These are phyloP conservation scores for Reinhardtius hippoglossoides DNA, from an alignment of 2,113 vertebrate genomes.

Conservation along the genomic window DNA sequence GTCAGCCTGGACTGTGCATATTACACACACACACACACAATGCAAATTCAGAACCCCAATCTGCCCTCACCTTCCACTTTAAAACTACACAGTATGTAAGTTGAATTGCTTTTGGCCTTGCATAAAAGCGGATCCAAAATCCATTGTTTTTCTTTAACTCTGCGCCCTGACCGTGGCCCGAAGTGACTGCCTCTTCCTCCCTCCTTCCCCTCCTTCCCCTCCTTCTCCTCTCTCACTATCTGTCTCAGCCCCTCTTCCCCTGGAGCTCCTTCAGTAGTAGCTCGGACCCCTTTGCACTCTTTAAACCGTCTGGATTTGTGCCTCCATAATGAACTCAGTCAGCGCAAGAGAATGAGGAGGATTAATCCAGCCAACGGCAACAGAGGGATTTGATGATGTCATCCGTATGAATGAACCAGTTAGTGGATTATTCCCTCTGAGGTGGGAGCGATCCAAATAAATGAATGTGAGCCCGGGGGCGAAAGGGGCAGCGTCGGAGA, in stretches of 20 bases:
- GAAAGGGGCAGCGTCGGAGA: constrained; percentile 37
- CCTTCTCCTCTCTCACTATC: constrained; percentile 44
- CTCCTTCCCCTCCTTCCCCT: neutral
- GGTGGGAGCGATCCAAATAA: constrained; percentile 83
- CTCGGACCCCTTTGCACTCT: constrained; percentile 65
- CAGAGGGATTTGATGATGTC: constrained; percentile 85
- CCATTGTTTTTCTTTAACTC: constrained; percentile 50
- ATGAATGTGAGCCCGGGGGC: constrained; percentile 76
- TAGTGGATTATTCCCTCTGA: constrained; percentile 80
- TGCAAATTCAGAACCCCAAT: neutral
- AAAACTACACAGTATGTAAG: constrained; percentile 17
- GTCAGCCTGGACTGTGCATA: neutral
- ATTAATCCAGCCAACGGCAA: constrained; percentile 84
- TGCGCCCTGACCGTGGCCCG: constrained; percentile 51
- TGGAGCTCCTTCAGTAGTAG: constrained; percentile 55
- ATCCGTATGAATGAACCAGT: constrained; percentile 85
- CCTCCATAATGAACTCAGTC: constrained; percentile 83
- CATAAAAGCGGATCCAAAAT: constrained; percentile 32
- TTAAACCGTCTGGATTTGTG: constrained; percentile 79
- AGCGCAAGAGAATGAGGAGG: constrained; percentile 84
- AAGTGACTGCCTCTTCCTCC: constrained; percentile 54
- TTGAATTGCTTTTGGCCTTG: constrained; percentile 34
- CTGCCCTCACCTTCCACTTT: constrained; percentile 4
- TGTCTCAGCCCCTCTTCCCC: constrained; percentile 55
- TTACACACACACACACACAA: constrained; percentile 4